Conservation (phyloP, 1,140 invertebrate species). For the Ceratina australensis region DNA sequence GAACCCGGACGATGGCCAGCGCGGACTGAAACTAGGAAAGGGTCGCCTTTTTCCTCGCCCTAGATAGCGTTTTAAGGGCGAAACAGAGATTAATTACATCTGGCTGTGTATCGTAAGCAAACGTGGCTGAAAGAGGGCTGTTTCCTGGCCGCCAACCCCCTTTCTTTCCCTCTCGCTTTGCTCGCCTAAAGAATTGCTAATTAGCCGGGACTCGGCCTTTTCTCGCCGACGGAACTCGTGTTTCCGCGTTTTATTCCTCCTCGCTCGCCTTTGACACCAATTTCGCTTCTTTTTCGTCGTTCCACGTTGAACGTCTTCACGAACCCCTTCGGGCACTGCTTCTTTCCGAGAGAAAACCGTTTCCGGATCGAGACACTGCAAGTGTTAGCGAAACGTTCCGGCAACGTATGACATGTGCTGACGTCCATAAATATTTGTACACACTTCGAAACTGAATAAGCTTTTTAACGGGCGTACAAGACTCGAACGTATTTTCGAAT, state of each 20-base stretch:
- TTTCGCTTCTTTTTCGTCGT: not conserved
- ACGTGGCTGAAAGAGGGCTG: conserved; percentile 35
- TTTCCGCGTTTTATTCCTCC: not conserved
- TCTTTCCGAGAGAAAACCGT: too few relatives aligned
- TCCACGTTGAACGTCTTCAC: too few relatives aligned
- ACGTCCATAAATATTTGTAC: too few relatives aligned
- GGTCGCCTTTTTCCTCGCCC: conserved; percentile 33
- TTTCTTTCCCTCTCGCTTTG: conserved; percentile 40
- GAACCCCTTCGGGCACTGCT: too few relatives aligned
- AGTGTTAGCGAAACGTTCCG: too few relatives aligned
- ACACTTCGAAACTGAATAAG: too few relatives aligned
- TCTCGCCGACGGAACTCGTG: not conserved
- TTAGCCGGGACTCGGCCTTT: conserved; percentile 51
- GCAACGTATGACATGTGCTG: too few relatives aligned
- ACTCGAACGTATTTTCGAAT: too few relatives aligned
- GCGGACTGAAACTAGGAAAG: not conserved
- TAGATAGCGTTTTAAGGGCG: conserved; percentile 34
- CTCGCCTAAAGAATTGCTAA: conserved; percentile 63
- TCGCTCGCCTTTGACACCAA: conserved; percentile 4
- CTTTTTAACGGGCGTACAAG: too few relatives aligned
- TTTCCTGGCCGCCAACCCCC: conserved; percentile 3
- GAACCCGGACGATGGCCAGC: too few relatives aligned
- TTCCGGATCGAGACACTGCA: too few relatives aligned
- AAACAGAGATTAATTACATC: conserved; percentile 66
- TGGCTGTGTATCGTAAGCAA: conserved; percentile 64